These are phyloP conservation scores for Microplitis mediator DNA, from an alignment of 1,140 invertebrate genomes.

Conservation along the genomic window DNA sequence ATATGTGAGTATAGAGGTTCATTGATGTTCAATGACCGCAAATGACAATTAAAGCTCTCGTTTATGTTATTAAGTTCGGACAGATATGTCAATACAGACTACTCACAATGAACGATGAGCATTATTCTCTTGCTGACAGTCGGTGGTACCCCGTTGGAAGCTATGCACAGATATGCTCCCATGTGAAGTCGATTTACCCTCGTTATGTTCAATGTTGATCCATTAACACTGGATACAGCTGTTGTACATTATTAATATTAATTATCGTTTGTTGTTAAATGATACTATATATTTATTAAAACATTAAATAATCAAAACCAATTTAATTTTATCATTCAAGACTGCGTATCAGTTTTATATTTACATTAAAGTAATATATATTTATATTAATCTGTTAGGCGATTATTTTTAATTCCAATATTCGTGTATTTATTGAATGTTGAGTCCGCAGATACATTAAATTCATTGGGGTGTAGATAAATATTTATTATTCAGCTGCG, in stretches of 20 bases:
- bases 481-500: background rate
- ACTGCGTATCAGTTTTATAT: no score
- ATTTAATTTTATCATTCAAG: no score
- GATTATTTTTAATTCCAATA: no score
- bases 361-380: no score
- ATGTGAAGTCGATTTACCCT: conserved; percentile 85
- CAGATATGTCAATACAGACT: conserved; percentile 29
- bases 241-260: conserved; percentile 36
- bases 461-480: no score
- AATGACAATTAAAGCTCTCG: conserved; percentile 11
- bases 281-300: background rate
- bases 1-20: no score
- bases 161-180: conserved; percentile 88
- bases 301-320: background rate
- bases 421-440: no score
- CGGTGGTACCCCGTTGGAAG: conserved; percentile 85
- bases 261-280: conserved; percentile 6
- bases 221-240: conserved; percentile 74
- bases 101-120: conserved; percentile 87
- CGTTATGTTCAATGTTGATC: conserved; percentile 77
- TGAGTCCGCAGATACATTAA: no score
- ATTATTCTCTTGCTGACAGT: conserved; percentile 87
- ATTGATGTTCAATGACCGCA: background rate
- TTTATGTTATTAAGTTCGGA: background rate
- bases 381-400: no score